Percentiles rank a stretch among this genome's conserved stretches.
phyloP scores from a whole-genome alignment of 2,797 vertebrate species.

The Eurystomus glaucurus region DNA sequence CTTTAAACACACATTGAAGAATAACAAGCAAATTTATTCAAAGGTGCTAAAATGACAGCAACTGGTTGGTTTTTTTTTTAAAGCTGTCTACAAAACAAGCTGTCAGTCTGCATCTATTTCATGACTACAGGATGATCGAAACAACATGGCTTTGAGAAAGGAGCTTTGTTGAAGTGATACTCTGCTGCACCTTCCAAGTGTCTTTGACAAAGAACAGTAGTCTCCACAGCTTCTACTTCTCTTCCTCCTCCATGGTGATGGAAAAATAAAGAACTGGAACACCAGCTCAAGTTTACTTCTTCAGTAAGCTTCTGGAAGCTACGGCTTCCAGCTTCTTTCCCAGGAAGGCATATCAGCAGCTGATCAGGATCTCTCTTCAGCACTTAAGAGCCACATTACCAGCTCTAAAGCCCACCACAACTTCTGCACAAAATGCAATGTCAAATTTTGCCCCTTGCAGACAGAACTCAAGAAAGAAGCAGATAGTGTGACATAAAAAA shows the following conservation, averaged over 20 bases:
- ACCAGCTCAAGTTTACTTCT: neutral
- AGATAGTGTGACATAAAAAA: neutral
- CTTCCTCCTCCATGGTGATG: neutral
- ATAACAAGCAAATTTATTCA: neutral
- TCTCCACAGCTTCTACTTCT: neutral
- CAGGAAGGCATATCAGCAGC: neutral
- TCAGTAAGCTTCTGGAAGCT: neutral
- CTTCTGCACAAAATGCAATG: neutral
- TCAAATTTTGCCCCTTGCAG: neutral
- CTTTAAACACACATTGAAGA: neutral
- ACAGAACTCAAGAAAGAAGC: neutral
- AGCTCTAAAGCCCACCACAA: neutral
- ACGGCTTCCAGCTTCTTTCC: neutral
- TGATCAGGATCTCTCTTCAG: neutral
- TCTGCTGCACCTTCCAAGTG: neutral
- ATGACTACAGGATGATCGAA: neutral
- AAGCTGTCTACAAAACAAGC: neutral
- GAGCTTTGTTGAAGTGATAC: neutral
- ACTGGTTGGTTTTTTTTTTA: neutral
- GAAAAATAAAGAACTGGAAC: neutral
- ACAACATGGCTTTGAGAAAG: neutral
- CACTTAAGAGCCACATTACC: neutral
- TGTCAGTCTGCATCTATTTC: neutral
- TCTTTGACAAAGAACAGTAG: neutral
- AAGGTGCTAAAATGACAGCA: neutral